Conservation (phyloP, 2,113 vertebrate genomes). For the Sinocyclocheilus anshuiensis region DNA sequence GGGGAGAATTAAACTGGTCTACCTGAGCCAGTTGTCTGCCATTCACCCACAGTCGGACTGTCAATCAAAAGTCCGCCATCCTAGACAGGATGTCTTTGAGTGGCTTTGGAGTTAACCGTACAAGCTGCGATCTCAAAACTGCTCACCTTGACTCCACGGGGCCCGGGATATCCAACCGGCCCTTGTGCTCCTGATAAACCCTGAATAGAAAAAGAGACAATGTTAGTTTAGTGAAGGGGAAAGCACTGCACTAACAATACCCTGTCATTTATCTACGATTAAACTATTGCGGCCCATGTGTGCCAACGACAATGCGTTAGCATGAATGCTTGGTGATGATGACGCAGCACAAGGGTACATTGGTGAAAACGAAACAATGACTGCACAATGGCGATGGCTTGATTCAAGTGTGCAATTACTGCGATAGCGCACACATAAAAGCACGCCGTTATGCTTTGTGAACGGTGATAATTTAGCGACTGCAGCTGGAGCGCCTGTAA, state of each 20-base stretch:
- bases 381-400: conserved; percentile 19
- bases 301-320: conserved; percentile 48
- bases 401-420: conserved; percentile 45
- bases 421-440: conserved; percentile 4
- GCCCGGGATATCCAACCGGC: conserved; percentile 86
- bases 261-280: conserved; percentile 11
- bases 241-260: conserved; percentile 4
- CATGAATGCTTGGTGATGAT: conserved; percentile 36
- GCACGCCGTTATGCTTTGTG: neutral
- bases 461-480: conserved; percentile 23
- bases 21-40: conserved; percentile 61
- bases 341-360: neutral
- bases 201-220: conserved; percentile 63
- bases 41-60: conserved; percentile 62
- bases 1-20: conserved; percentile 55
- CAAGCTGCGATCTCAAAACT: conserved; percentile 21
- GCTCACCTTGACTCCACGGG: conserved; percentile 89
- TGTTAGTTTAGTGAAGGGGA: neutral
- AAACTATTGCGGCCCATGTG: conserved; percentile 26
- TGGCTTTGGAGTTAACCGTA: conserved; percentile 48
- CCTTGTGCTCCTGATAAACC: conserved; percentile 81
- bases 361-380: conserved; percentile 17
- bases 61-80: conserved; percentile 53
- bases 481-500: conserved; percentile 42
- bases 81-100: neutral